Evolutionary conservation across 2,888 invertebrate species (phyloP).

Genomic region (Drosophila antonietae): DNA sequence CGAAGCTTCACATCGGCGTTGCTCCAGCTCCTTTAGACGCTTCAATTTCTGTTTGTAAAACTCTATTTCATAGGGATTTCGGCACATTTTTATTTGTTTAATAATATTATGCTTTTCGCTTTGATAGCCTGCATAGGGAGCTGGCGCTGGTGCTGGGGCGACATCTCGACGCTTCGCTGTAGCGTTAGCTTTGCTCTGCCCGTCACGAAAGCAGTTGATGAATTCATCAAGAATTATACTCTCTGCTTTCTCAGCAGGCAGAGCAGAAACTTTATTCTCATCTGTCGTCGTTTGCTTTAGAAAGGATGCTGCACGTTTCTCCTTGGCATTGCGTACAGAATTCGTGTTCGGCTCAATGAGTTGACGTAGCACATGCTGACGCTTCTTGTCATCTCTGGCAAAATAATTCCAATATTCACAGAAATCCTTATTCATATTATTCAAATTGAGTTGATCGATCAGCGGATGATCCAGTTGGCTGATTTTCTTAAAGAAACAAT

Average conservation of each 20-base stretch:
- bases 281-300: neutral
- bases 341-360: slow-evolving; percentile 38
- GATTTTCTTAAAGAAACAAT: slow-evolving; percentile 23
- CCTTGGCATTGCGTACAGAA: slow-evolving; percentile 8
- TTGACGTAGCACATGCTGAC: slow-evolving; percentile 31
- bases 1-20: neutral
- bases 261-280: neutral
- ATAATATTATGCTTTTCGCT: neutral
- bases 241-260: slow-evolving; percentile 1
- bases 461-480: slow-evolving; percentile 18
- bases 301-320: neutral
- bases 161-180: slow-evolving; percentile 16
- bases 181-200: neutral
- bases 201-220: slow-evolving; percentile 31
- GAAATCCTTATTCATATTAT: slow-evolving; percentile 30
- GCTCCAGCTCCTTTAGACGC: slow-evolving; percentile 3
- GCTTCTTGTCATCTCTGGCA: slow-evolving; percentile 46
- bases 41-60: slow-evolving; percentile 7
- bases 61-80: slow-evolving; percentile 41
- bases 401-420: slow-evolving; percentile 51
- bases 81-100: neutral
- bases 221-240: slow-evolving; percentile 31
- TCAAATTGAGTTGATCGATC: slow-evolving; percentile 20
- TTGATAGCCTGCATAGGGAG: neutral
- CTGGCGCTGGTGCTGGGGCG: neutral